Base-by-base conservation (phyloP, 35 echinoderm and acorn worm genomes). In the Ophiothrix spiculata region DNA sequence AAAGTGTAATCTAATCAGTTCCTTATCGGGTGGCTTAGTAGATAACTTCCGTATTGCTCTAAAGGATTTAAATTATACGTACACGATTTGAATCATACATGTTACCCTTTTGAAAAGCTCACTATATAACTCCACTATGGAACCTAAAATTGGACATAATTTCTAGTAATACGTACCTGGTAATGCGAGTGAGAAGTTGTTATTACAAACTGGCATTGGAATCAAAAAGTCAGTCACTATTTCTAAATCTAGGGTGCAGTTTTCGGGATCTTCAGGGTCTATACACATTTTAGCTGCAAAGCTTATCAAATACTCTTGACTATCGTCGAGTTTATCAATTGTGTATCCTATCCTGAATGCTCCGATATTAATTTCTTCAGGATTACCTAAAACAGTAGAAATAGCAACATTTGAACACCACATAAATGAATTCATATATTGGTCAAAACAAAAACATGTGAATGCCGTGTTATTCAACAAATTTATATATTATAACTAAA, bases 151-250 rank as follows among this genome's bases (percentile, higher is more conserved):
- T 13, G 78, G 38, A 36, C 78, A 29, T 80, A 36, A 11, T 14
- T 28, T 33, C 0, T 4, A 23, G 33, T 4, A 34, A n/a, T 0
- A n/a, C 31, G 29, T 80, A 80, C 78, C 78, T 25, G 78, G 78
- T 38, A 80, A 29, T 12, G 33, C 37, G 36, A 80, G 36, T 36
- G 78, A 80, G 78, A 80, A 80, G 78, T 80, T 80, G 0, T 11
- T 37, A 37, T 80, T 80, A 38, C 78, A 80, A 1, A 80, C 23
- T 19, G 78, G 78, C 29, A 80, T 80, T 1, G 78, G 78, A 39
- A 80, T 36, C 14, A 36, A 39, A 36, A 39, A n/a, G 32, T 1
- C 78, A 11, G 32, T 39, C 78, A 80, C 42, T 36, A 80, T 14
- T 36, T 36, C 36, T 19, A 80, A 80, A 28, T 80, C 78, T 37